Base-by-base conservation (phyloP, 2,888 invertebrate genomes). In the Andrena bicolor region DNA sequence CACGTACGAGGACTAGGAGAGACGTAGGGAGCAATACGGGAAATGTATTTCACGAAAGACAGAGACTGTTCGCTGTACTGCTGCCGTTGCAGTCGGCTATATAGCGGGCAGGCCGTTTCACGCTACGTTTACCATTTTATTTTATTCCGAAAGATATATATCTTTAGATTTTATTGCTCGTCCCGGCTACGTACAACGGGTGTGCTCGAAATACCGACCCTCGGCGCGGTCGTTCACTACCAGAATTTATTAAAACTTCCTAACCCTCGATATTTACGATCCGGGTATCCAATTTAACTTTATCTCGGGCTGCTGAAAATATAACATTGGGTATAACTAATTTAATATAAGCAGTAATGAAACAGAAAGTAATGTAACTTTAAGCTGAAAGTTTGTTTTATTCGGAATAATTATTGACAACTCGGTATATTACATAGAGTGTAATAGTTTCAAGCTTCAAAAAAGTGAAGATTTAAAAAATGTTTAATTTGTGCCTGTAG, bases 121-220 rank as follows among this genome's bases (percentile, higher is more conserved):
- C 91, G 92, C 91, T 92, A 92, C 92, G 91, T 91, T 92, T 91
- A 90, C 90, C 90, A 87, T 91, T 92, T 92, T 90, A 91, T 91
- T 92, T 91, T 90, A 91, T 91, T 90, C 89, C 88, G 83, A 88
- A 90, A 87, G 90, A 88, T 89, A 89, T 89, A 89, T 90, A 91
- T 90, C 89, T 90, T 89, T 89, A 88, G 89, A 90, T 89, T 91
- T 90, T 87, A 85, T 86, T 85, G 88, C 87, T 78, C 78, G 84
- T 78, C 84, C 82, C 80, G 56, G 68, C 30, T 51, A 8, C 68
- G 63, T 65, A 49, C 73, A 53, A 64, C 76, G 70, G 73, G 66
- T 76, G 76, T 60, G 75, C 71, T n/a, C 28, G 71, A 77, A 81
- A 71, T 77, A 74, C 66, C 48, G 8, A 53, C 16, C 56, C 8